These are phyloP conservation scores for Pogonocichla stellata DNA, from an alignment of 2,113 vertebrate genomes.

Conservation along the genomic window DNA sequence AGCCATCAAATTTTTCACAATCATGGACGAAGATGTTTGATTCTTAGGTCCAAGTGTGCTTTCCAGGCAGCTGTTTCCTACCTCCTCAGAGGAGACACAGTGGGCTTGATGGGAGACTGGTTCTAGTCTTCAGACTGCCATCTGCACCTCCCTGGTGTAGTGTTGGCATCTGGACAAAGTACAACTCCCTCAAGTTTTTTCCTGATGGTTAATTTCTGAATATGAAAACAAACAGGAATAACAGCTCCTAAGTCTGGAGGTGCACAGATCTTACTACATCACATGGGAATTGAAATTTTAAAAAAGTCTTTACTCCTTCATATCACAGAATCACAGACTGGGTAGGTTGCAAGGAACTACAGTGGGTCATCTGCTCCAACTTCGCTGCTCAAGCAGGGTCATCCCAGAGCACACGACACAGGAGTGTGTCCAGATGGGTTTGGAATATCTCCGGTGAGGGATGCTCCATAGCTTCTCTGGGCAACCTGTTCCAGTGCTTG, in stretches of 20 bases:
- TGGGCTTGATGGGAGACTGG: not conserved
- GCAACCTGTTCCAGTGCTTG: fast-evolving
- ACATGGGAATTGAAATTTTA: not conserved
- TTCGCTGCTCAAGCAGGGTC: not conserved
- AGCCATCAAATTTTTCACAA: not conserved
- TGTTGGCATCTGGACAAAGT: not conserved
- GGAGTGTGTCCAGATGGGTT: not conserved
- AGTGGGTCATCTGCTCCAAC: not conserved
- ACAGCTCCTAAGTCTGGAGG: not conserved
- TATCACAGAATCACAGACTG: not conserved
- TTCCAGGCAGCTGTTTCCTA: not conserved
- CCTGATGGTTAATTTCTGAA: not conserved
- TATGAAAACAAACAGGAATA: not conserved
- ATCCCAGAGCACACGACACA: not conserved
- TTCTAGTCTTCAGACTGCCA: not conserved
- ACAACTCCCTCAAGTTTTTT: not conserved
- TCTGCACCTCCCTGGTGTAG: not conserved
- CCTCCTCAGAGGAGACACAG: not conserved
- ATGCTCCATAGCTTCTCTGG: not conserved
- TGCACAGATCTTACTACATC: not conserved
- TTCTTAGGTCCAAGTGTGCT: not conserved
- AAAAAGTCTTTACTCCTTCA: not conserved
- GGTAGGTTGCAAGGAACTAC: not conserved
- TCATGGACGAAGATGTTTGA: not conserved
- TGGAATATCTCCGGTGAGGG: not conserved